Base-by-base conservation (phyloP, 2,888 invertebrate species). In the Bellardia bayeri region DNA sequence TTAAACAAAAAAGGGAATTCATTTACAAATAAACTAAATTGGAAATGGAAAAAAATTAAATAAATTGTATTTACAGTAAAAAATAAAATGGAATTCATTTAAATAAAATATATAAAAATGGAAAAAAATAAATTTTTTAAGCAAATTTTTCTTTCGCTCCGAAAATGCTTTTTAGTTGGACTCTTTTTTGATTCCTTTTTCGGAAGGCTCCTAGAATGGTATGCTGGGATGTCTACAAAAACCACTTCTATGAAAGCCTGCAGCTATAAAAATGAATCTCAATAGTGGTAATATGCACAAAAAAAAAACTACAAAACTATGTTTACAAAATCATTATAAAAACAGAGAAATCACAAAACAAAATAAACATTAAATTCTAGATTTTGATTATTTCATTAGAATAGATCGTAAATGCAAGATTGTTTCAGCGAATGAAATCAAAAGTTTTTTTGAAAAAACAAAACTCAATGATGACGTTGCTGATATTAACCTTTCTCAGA, bases 301-400 rank as follows among this genome's bases (percentile, higher is more conserved):
- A n/a, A 0, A 45, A 45, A 45, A 13, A 5, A 23, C 45, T 45
- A 51, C 30, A 6, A 74, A 64, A 61, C 9, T 45, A 45, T 33
- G n/a, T 37, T 51, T 58, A 16, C 40, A 40, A 23, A 23, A 49
- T 74, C n/a, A 51, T 16, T n/a, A 30, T n/a, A 63, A 71, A 80
- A 37, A 30, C 54, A 37, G 30, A 76, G 8, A 23, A 56, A 33
- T 66, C 54, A n/a, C 14, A 42, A 54, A 76, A 54, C 42, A 45
- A 69, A 80, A 54, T 80, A 33, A 42, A 6, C 51, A 58, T 49
- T 16, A 40, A 51, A 61, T 51, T 40, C 14, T 63, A n/a, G 37
- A 40, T 68, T 71, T 82, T 82, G 49, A 58, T 74, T 82, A 63
- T 64, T 74, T 80, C 74, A 49, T 68, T n/a, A 61, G 49, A 58